A percentile compares a stretch with the other conserved stretches of the same genome.
These are phyloP conservation scores for Xenops minutus DNA, from an alignment of 2,797 vertebrate genomes.

Conservation along the genomic window DNA sequence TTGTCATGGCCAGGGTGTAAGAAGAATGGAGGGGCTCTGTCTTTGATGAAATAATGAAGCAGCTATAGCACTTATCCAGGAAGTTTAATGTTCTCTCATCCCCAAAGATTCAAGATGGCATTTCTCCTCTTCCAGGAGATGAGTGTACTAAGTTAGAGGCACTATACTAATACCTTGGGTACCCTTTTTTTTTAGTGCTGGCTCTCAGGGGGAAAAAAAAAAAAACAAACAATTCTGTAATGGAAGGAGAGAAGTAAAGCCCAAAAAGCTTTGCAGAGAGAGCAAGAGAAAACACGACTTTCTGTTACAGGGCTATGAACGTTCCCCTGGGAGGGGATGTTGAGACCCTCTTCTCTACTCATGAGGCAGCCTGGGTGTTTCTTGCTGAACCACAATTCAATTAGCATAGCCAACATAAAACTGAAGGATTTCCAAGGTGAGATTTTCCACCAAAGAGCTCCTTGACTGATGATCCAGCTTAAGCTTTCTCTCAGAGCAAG, in stretches of 20 bases:
- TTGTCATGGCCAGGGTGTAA: background rate
- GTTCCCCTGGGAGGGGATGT: background rate
- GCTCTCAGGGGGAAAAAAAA: background rate
- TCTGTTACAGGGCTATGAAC: background rate
- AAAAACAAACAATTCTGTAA: background rate
- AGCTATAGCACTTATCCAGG: background rate
- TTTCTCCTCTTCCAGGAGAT: background rate
- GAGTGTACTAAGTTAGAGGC: background rate
- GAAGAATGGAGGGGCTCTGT: background rate
- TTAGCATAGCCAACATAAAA: background rate
- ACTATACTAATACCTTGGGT: background rate
- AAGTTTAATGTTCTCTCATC: background rate
- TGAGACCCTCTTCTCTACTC: background rate
- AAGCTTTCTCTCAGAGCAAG: background rate
- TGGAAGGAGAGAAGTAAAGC: background rate
- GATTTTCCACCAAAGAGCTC: background rate
- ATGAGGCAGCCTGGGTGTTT: background rate
- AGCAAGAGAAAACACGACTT: background rate
- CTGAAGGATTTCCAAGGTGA: background rate
- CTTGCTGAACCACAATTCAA: background rate
- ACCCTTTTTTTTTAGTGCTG: background rate
- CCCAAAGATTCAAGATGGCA: background rate
- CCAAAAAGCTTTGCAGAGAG: background rate
- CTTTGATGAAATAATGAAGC: background rate
- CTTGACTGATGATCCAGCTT: background rate